phyloP scores from a whole-genome alignment of 2,797 vertebrate species.

The Spinibarbus caldwelli region DNA sequence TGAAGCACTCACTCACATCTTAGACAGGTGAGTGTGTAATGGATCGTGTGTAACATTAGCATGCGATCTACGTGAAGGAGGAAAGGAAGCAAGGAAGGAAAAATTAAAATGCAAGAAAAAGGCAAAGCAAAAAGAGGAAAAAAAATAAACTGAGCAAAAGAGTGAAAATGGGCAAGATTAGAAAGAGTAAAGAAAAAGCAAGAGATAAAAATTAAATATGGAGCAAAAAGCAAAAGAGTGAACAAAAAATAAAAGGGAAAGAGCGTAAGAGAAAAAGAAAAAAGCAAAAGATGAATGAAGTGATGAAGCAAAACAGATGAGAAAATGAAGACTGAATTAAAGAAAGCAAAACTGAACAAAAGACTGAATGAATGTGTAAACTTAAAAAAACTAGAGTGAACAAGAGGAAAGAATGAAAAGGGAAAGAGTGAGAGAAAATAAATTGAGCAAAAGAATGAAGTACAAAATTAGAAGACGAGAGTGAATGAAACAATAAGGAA shows the following conservation, averaged over 20 bases:
- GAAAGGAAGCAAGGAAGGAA: constrained; percentile 13
- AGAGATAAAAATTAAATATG: neutral
- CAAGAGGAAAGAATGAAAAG: neutral
- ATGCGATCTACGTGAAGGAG: neutral
- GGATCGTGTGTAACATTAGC: neutral
- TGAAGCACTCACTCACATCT: constrained; percentile 60
- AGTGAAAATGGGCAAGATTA: neutral
- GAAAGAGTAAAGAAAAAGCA: neutral
- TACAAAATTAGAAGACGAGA: neutral
- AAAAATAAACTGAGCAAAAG: too few species aligned
- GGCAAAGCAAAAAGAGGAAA: neutral
- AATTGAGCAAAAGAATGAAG: neutral
- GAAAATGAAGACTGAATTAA: neutral
- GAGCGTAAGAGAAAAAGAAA: neutral
- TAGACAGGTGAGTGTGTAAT: neutral
- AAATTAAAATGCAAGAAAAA: neutral
- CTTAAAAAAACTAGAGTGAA: neutral
- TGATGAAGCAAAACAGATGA: neutral
- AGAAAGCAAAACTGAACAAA: neutral
- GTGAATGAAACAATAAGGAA: neutral
- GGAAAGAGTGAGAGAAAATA: neutral
- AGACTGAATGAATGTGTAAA: neutral
- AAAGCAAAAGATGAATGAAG: neutral
- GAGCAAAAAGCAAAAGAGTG: neutral
- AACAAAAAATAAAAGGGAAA: neutral